Conservation (phyloP, 2,888 invertebrate genomes). For the Polydrusus pterygomalis region DNA sequence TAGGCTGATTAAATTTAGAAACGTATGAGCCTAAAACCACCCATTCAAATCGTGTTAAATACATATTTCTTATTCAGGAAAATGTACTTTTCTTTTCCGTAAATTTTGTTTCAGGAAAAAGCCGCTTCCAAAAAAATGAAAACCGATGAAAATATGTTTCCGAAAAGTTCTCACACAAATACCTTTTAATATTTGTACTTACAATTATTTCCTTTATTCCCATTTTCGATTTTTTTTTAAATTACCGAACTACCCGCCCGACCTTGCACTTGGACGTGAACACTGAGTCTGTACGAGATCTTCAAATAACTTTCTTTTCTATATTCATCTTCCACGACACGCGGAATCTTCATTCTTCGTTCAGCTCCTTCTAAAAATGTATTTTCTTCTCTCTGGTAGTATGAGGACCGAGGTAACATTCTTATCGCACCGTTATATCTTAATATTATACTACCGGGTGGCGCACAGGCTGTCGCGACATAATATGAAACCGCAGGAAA, state of each 20-base stretch:
- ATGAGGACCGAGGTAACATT: conserved; percentile 19
- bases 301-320: conserved; percentile 68
- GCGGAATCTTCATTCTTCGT: conserved; percentile 50
- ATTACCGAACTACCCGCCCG: conserved; percentile 47
- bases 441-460: no score
- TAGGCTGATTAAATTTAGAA: no score
- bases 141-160: no score
- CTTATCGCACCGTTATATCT: no score
- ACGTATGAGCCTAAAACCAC: no score
- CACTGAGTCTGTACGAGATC: conserved; percentile 69
- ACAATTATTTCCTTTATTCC: conserved; percentile 40
- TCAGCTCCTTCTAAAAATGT: conserved; percentile 40
- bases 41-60: no score
- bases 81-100: no score
- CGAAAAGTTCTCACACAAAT: background rate
- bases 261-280: conserved; percentile 65
- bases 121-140: no score
- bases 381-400: conserved; percentile 39
- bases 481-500: no score
- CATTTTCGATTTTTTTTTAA: conserved; percentile 7
- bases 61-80: no score
- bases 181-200: conserved; percentile 25
- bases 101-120: no score
- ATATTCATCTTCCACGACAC: conserved; percentile 57
- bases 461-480: no score